Percentiles rank a stretch among this genome's conserved stretches.
Conservation (phyloP, 2,797 vertebrate species). For the Eupleurogrammus muticus region DNA sequence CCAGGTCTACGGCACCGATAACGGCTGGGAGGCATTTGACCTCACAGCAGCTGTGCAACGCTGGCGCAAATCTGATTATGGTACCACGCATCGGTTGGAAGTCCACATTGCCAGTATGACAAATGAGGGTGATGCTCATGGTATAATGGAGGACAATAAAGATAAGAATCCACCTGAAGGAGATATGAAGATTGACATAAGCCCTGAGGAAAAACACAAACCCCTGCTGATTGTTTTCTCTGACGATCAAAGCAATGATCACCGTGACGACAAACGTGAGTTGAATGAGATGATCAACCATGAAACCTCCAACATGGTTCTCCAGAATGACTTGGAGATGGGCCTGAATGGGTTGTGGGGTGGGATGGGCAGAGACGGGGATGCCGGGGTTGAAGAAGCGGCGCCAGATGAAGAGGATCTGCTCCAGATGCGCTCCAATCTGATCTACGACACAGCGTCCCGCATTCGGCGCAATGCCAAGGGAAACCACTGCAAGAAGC, state of each 20-base stretch:
- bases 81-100: slow-evolving; percentile 89
- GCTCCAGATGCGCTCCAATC: slow-evolving; percentile 95
- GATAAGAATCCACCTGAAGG: slow-evolving; percentile 65
- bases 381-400: slow-evolving; percentile 62
- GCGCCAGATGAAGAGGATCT: slow-evolving; percentile 91
- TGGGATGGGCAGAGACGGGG: slow-evolving; percentile 54
- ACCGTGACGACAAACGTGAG: slow-evolving; percentile 90
- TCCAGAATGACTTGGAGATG: slow-evolving; percentile 78
- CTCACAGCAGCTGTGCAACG: slow-evolving; percentile 88
- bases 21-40: slow-evolving; percentile 95
- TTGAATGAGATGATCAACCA: slow-evolving; percentile 95
- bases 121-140: slow-evolving; percentile 41
- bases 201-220: slow-evolving; percentile 89
- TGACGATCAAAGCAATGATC: slow-evolving; percentile 92
- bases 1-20: slow-evolving; percentile 90
- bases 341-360: slow-evolving; percentile 77
- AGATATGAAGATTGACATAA: slow-evolving; percentile 91
- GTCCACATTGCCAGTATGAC: slow-evolving; percentile 90
- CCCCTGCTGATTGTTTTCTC: slow-evolving; percentile 96
- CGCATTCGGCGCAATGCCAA: slow-evolving; percentile 95
- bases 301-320: slow-evolving; percentile 83
- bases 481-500: slow-evolving; percentile 94
- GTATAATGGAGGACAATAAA: slow-evolving; percentile 43
- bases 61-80: slow-evolving; percentile 87
- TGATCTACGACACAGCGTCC: slow-evolving; percentile 94